These are phyloP conservation scores for Limanda limanda DNA, from an alignment of 2,113 vertebrate genomes.

Conservation along the genomic window DNA sequence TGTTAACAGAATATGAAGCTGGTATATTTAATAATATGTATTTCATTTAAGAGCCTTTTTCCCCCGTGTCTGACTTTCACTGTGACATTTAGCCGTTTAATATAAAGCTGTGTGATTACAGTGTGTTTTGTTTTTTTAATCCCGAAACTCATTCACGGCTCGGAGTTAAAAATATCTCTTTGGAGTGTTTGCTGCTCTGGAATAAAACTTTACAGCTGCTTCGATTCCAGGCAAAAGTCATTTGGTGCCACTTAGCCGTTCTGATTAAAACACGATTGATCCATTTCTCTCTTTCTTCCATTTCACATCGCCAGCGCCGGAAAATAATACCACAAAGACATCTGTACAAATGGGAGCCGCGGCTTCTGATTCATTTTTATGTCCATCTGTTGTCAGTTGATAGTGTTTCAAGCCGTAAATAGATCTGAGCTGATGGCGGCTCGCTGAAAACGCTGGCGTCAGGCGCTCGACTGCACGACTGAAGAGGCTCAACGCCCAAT, in stretches of 20 bases:
- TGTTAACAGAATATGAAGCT: too few species aligned
- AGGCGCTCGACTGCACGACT: background rate
- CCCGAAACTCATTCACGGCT: background rate
- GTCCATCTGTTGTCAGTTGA: conserved; percentile 9
- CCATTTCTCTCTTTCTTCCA: conserved; percentile 4
- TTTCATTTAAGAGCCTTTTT: too few species aligned
- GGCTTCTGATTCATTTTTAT: conserved; percentile 17
- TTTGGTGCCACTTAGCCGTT: conserved; percentile 20
- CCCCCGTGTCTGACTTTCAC: too few species aligned
- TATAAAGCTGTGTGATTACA: background rate
- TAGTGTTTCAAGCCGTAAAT: conserved; percentile 14
- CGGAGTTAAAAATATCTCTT: conserved; percentile 9
- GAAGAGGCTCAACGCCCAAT: background rate
- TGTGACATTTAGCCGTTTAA: background rate
- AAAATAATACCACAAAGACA: background rate
- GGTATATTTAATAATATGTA: too few species aligned
- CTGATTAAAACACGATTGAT: conserved; percentile 47
- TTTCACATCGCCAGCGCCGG: conserved; percentile 6
- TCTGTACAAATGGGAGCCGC: background rate
- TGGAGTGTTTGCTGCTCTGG: background rate
- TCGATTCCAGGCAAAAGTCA: background rate
- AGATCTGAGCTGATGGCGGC: conserved; percentile 2
- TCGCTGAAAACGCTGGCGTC: background rate
- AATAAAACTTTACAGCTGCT: conserved; percentile 1
- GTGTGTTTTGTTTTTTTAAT: background rate